Percentiles rank a stretch among this genome's conserved stretches.
These are phyloP conservation scores for Numida meleagris DNA, from an alignment of 2,113 vertebrate species.

Conservation along the genomic window DNA sequence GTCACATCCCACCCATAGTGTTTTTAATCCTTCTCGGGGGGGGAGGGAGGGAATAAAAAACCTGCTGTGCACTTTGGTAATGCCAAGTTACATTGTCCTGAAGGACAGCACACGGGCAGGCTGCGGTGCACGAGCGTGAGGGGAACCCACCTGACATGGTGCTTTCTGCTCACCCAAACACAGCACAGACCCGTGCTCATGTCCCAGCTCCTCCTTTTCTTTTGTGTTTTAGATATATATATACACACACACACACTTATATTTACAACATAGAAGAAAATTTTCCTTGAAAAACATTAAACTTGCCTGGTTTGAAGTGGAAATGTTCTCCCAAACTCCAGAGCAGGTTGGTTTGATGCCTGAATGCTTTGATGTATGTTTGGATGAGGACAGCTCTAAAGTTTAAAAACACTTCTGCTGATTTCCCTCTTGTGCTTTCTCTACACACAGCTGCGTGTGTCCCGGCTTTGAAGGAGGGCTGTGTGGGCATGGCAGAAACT, in stretches of 20 bases:
- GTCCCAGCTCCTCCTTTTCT: background rate
- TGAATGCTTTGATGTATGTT: background rate
- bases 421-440: background rate
- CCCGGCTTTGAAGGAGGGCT: background rate
- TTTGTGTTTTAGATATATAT: background rate
- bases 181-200: background rate
- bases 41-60: background rate
- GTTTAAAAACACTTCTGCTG: background rate
- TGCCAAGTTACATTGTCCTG: no score
- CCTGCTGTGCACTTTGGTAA: accelerated
- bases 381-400: background rate
- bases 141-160: background rate
- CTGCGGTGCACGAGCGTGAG: accelerated
- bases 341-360: background rate
- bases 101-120: accelerated
- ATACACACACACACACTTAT: background rate
- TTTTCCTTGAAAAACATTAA: background rate
- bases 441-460: accelerated
- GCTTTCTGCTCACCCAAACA: background rate
- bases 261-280: background rate
- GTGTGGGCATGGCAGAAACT: accelerated
- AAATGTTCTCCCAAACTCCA: background rate
- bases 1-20: no score
- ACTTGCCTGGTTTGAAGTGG: constrained; percentile 13
- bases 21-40: background rate